Percentiles rank a stretch among this genome's conserved stretches.
phyloP scores from a whole-genome alignment of 2,888 invertebrate genomes.

The Augiades crinisus region DNA sequence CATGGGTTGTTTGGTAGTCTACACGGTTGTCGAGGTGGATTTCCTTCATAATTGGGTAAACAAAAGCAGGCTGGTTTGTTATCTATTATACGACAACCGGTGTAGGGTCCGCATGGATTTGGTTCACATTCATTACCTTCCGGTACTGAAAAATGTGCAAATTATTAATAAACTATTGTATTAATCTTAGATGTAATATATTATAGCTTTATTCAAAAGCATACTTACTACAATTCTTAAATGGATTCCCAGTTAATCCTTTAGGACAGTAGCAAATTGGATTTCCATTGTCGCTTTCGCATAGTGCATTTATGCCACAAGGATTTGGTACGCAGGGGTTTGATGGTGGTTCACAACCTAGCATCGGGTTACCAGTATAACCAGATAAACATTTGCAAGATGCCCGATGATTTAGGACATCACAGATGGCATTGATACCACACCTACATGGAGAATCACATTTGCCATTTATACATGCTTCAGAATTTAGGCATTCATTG shows the following conservation, averaged over 20 bases:
- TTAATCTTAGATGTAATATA: too few species aligned
- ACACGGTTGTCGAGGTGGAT: conserved; percentile 88
- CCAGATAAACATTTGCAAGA: conserved; percentile 92
- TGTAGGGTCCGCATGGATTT: conserved; percentile 91
- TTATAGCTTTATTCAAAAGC: too few species aligned
- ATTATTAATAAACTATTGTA: too few species aligned
- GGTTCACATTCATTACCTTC: conserved; percentile 92
- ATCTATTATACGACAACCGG: conserved; percentile 89
- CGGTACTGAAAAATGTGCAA: conserved; percentile 86
- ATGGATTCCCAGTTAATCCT: conserved; percentile 95
- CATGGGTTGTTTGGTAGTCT: conserved; percentile 89
- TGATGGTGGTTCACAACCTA: conserved; percentile 86
- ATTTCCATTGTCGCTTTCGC: conserved; percentile 91
- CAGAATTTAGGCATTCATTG: conserved; percentile 86
- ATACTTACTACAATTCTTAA: conserved; percentile 93
- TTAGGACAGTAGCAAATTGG: conserved; percentile 95
- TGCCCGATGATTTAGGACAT: conserved; percentile 89
- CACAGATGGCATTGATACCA: conserved; percentile 90
- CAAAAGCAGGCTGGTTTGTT: conserved; percentile 93
- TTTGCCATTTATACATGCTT: conserved; percentile 89
- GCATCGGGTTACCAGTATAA: conserved; percentile 88
- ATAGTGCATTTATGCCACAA: conserved; percentile 92
- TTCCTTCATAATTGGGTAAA: conserved; percentile 92
- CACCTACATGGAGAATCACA: conserved; percentile 90
- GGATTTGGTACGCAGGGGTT: conserved; percentile 92